Evolutionary conservation across 2,797 vertebrate genomes (phyloP), one percentile per base, ranked within the genome.

Genomic region (Alfaro cultratus): DNA sequence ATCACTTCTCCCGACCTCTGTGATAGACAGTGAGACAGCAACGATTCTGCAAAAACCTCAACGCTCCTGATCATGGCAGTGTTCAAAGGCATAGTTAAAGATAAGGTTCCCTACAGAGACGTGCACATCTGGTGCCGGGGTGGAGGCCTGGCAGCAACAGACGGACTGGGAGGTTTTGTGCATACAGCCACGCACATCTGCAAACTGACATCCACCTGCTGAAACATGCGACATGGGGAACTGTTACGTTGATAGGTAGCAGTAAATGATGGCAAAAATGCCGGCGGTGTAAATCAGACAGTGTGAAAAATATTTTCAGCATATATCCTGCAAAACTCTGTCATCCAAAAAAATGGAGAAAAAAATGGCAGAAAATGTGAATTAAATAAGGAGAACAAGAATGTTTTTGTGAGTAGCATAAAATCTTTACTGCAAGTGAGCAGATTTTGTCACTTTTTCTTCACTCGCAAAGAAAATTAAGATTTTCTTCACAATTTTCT

Each of bases 11-110:
- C 29, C 6, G 29, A 6, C 57, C 29, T 60, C 29, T 62, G 86
- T 87, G 84, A 86, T 87, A 77, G 86, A 88, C 88, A 92, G 90
- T 62, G 77, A 86, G 75, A 87, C 79, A 62, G 88, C 53, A 60
- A 85, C 77, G 72, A 79, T 82, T 85, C 79, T 41, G 85, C 85
- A 93, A 92, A 51, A 95, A 86, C 88, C 90, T 85, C 78, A 46
- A 85, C 86, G 80, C 87, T 85, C 75, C 89, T 91, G 93, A 95
- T 95, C 92, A 86, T 86, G 88, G 93, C 91, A 92, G 78, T 71
- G 91, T 93, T 94, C 94, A 95, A 93, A 93, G 91, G 85, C 83
- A 85, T 81, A 46, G 89, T 86, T 87, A 85, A 89, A 92, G 88
- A 90, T 92, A 90, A 81, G 57, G 76, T 86, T 91, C 88, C 86